These are phyloP conservation scores for Aphis gossypii DNA, from an alignment of 1,140 invertebrate species.

Conservation along the genomic window DNA sequence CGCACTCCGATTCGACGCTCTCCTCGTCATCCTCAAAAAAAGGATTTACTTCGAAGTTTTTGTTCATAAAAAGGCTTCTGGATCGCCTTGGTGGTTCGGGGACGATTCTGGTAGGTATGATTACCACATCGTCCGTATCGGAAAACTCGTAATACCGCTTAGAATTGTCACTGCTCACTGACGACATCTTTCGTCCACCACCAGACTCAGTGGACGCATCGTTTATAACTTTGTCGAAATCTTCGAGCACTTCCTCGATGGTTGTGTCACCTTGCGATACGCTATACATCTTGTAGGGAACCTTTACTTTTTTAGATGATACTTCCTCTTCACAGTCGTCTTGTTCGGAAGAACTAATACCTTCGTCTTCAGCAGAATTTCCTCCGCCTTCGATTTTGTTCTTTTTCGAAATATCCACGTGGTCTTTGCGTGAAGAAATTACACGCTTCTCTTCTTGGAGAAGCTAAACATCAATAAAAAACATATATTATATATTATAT, in stretches of 20 bases:
- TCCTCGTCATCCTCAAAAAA: conserved; percentile 73
- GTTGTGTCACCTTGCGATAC: conserved; percentile 72
- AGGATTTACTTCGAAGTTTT: conserved; percentile 63
- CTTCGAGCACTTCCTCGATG: conserved; percentile 87
- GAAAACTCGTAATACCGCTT: conserved; percentile 40
- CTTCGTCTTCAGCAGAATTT: conserved; percentile 80
- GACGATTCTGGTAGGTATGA: conserved; percentile 71
- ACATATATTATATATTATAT: neutral
- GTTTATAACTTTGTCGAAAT: conserved; percentile 83
- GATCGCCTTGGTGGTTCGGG: conserved; percentile 70
- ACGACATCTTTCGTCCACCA: neutral
- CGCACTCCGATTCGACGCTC: conserved; percentile 72
- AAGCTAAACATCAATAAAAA: neutral
- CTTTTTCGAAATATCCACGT: neutral
- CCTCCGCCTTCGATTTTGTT: conserved; percentile 62
- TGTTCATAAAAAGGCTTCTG: conserved; percentile 67
- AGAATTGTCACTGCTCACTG: conserved; percentile 71
- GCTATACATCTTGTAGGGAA: conserved; percentile 63
- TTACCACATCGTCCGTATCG: conserved; percentile 67
- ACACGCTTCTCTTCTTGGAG: conserved; percentile 49
- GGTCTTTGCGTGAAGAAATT: conserved; percentile 30
- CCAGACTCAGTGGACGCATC: conserved; percentile 67
- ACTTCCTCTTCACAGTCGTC: conserved; percentile 59
- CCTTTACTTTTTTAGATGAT: neutral
- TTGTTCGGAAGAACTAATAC: conserved; percentile 78